Evolutionary conservation across 2,113 vertebrate genomes (phyloP).

Genomic region (Reinhardtius hippoglossoides): DNA sequence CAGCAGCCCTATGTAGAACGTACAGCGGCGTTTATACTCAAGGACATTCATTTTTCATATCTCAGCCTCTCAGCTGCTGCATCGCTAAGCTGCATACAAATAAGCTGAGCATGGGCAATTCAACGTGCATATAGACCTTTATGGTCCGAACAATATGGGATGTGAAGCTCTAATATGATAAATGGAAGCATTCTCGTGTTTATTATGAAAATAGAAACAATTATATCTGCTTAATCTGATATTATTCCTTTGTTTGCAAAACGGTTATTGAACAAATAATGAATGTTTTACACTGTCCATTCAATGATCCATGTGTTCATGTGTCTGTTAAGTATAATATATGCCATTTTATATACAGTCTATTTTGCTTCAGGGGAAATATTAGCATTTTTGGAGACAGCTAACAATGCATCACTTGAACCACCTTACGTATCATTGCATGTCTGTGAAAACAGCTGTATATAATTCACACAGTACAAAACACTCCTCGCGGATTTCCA

Average conservation of each 20-base stretch:
- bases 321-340: too few relatives aligned
- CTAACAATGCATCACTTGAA: constrained; percentile 26
- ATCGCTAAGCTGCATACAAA: constrained; percentile 51
- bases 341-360: too few relatives aligned
- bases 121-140: not conserved
- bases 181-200: not conserved
- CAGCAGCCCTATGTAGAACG: constrained; percentile 13
- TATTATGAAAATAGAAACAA: not conserved
- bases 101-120: constrained; percentile 13
- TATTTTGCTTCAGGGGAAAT: constrained; percentile 32
- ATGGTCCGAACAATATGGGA: not conserved
- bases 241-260: too few relatives aligned
- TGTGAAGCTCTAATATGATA: too few relatives aligned
- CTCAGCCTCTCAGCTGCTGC: constrained; percentile 29
- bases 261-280: too few relatives aligned
- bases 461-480: constrained; percentile 46
- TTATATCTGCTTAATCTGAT: not conserved
- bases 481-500: constrained; percentile 41
- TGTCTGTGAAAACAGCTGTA: constrained; percentile 54
- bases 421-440: constrained; percentile 16
- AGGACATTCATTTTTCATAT: constrained; percentile 62
- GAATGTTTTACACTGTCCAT: too few relatives aligned
- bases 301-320: not conserved
- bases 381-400: constrained; percentile 43
- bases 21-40: constrained; percentile 32